These are phyloP conservation scores for Brachyistius frenatus DNA, from an alignment of 2,113 vertebrate genomes.

Conservation along the genomic window DNA sequence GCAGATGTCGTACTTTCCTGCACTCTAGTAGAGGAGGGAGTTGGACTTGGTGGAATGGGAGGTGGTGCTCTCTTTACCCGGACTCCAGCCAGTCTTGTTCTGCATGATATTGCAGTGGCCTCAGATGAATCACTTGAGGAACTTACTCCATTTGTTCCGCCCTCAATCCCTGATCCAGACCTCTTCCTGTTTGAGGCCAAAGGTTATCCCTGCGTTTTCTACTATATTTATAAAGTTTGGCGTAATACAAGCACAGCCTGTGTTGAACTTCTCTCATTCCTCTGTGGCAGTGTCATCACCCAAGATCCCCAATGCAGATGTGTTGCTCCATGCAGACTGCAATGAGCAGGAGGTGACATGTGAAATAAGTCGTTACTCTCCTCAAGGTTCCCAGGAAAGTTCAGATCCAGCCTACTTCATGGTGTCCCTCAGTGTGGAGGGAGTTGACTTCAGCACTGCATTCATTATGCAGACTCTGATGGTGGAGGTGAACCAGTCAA, in stretches of 20 bases:
- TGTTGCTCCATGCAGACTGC: constrained; percentile 87
- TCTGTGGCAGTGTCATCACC: constrained; percentile 69
- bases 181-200: constrained; percentile 84
- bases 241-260: background rate
- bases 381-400: constrained; percentile 41
- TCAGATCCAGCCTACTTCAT: constrained; percentile 78
- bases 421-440: constrained; percentile 78
- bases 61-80: constrained; percentile 49
- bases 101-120: constrained; percentile 78
- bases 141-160: constrained; percentile 81
- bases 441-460: constrained; percentile 74
- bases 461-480: constrained; percentile 82
- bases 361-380: constrained; percentile 83
- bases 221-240: background rate
- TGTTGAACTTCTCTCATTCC: constrained; percentile 9
- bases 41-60: constrained; percentile 43
- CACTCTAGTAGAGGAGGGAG: constrained; percentile 79
- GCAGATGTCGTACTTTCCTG: constrained; percentile 87
- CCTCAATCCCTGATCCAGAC: constrained; percentile 64
- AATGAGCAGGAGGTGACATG: constrained; percentile 84
- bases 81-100: constrained; percentile 82
- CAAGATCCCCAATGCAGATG: constrained; percentile 77
- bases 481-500: constrained; percentile 39
- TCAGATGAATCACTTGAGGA: constrained; percentile 79
- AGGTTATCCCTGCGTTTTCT: constrained; percentile 69